Evolutionary conservation across 2,888 invertebrate genomes (phyloP).

Genomic region (Acronicta aceris): DNA sequence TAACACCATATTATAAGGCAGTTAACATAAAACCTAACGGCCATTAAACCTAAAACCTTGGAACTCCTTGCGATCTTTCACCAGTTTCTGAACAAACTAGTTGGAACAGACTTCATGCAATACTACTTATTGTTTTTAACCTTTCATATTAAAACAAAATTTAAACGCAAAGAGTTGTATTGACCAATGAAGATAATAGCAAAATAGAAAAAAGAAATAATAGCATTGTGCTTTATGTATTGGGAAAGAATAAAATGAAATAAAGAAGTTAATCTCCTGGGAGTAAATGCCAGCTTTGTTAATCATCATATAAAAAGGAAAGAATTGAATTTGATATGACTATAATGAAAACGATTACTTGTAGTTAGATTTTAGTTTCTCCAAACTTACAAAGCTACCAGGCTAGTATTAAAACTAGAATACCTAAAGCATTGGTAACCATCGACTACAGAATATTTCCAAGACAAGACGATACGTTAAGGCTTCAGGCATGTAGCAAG

Average conservation of each 20-base stretch:
- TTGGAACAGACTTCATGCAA: slow-evolving; percentile 1
- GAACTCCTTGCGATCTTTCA: slow-evolving; percentile 31
- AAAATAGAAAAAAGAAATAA: no score
- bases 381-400: neutral
- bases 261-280: no score
- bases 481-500: neutral
- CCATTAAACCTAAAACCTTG: slow-evolving; percentile 26
- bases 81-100: slow-evolving; percentile 25
- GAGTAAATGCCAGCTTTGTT: no score
- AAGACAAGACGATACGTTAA: neutral
- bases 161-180: no score
- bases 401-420: neutral
- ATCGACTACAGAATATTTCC: neutral
- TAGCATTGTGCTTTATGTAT: no score
- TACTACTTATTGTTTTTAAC: slow-evolving; percentile 3
- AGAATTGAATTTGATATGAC: no score
- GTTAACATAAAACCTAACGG: slow-evolving; percentile 30
- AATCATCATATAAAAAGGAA: no score
- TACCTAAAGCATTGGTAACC: no score
- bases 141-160: neutral
- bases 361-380: no score
- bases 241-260: no score
- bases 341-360: no score
- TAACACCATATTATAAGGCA: slow-evolving; percentile 28
- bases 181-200: no score